Evolutionary conservation across 2,888 invertebrate species (phyloP), one percentile per base, ranked within the genome.

Genomic region (Volucella inanis): DNA sequence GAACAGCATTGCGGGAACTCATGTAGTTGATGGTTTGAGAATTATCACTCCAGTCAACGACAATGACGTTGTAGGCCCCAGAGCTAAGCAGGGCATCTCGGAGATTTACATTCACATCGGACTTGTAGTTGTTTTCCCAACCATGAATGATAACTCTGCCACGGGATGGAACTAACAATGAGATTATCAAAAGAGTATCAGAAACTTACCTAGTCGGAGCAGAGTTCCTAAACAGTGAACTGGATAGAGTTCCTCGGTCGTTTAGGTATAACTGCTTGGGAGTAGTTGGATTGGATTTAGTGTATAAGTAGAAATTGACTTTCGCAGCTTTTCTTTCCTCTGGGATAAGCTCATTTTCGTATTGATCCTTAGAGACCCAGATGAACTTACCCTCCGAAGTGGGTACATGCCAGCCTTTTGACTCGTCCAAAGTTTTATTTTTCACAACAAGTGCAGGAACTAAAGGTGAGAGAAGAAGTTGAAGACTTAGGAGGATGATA

Each of bases 91-190:
- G 94, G 0, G 94, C 94, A 9, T 83, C 54, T 9, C 90, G 89
- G 1, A 90, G 83, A 4, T 87, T 79, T 1, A 49, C 70, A 64
- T 90, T 90, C 3, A 90, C 67, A 8, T 80, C 84, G 55, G 94
- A 93, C 79, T 92, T 91, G 54, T 93, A 93, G 88, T 93, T 92
- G 86, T 93, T 93, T 68, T 93, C 92, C 94, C 94, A 94, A 8
- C 94, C 94, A 86, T 94, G 94, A 22, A 93, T 92, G 18, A 94
- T 62, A 14, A 74, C 61, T 64, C 52, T 8, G 87, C 83, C n/a
- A 86, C 77, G 10, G 67, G 31, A 31, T 31, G 6, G 6, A 31
- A 31, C 6, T 2, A 31, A 31, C 6, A 4, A 31, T 31, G 0
- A 4, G 31, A 31, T 3, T 31, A 4, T 31, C 31, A 31, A 6